Conservation (phyloP, 2,888 invertebrate genomes). For the Drosophila meridionalis region DNA sequence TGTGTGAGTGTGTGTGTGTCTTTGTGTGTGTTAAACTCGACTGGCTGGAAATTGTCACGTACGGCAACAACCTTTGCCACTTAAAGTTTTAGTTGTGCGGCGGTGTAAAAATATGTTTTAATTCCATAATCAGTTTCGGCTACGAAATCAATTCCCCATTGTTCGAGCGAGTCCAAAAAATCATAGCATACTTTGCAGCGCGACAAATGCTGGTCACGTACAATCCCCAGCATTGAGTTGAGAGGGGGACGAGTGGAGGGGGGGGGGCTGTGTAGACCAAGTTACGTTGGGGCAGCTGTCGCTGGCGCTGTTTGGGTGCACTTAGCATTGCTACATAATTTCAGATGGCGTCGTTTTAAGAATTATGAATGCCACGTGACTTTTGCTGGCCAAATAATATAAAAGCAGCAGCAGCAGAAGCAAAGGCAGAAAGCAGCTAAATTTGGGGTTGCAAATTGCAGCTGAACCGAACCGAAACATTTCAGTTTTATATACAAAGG, state of each 20-base stretch:
- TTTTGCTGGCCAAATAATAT: conserved; percentile 67
- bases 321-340: conserved; percentile 75
- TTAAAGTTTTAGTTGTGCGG: conserved; percentile 68
- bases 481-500: conserved; percentile 11
- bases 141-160: conserved; percentile 73
- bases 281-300: conserved; percentile 45
- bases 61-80: conserved; percentile 73
- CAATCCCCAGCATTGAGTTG: conserved; percentile 1
- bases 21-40: conserved; percentile 58
- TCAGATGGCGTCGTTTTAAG: conserved; percentile 82
- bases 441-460: conserved; percentile 28
- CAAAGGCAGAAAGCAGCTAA: not conserved
- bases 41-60: conserved; percentile 67
- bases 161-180: conserved; percentile 49
- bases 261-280: not conserved
- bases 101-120: conserved; percentile 70
- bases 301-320: conserved; percentile 66
- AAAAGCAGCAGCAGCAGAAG: conserved; percentile 19
- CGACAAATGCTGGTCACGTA: conserved; percentile 79
- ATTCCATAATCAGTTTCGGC: conserved; percentile 73
- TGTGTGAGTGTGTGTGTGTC: not conserved
- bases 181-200: conserved; percentile 60
- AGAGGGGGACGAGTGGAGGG: not conserved
- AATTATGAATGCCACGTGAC: conserved; percentile 85
- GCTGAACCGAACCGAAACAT: conserved; percentile 52